phyloP scores from a whole-genome alignment of 1,140 invertebrate genomes.

The Bombus breviceps region DNA sequence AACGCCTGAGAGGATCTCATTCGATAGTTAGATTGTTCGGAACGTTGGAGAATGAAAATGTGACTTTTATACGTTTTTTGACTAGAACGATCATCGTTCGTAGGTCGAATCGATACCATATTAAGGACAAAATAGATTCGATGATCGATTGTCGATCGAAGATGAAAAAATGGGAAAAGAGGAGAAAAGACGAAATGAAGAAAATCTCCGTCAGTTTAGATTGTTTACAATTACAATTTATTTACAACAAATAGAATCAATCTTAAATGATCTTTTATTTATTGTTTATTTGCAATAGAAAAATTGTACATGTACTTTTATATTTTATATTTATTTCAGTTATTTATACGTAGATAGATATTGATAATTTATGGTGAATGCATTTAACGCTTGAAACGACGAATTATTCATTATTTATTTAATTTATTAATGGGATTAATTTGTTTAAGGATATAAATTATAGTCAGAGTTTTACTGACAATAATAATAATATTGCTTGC shows the following conservation, averaged over 20 bases:
- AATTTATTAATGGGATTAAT: neutral
- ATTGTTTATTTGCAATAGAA: neutral
- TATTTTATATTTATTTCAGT: neutral
- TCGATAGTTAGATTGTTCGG: slow-evolving; percentile 32
- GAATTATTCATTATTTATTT: slow-evolving; percentile 2
- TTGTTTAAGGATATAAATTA: neutral
- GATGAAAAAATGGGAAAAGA: neutral
- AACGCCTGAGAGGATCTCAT: slow-evolving; percentile 29
- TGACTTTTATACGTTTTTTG: slow-evolving; percentile 65
- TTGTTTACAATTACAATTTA: slow-evolving; percentile 31
- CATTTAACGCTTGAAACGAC: neutral
- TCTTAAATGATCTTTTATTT: neutral
- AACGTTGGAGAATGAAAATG: slow-evolving; percentile 53
- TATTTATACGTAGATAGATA: neutral
- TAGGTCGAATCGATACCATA: slow-evolving; percentile 10
- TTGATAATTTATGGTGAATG: neutral
- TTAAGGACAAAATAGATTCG: slow-evolving; percentile 7
- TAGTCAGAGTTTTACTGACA: slow-evolving; percentile 57
- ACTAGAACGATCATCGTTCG: slow-evolving; percentile 53
- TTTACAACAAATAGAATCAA: slow-evolving; percentile 20
- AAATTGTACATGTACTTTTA: neutral
- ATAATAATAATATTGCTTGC: slow-evolving; percentile 55
- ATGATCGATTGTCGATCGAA: neutral
- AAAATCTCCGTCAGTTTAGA: neutral
- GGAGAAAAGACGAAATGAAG: too few species aligned